Conservation (phyloP, 2,888 invertebrate species). For the Ennomos erosarius region DNA sequence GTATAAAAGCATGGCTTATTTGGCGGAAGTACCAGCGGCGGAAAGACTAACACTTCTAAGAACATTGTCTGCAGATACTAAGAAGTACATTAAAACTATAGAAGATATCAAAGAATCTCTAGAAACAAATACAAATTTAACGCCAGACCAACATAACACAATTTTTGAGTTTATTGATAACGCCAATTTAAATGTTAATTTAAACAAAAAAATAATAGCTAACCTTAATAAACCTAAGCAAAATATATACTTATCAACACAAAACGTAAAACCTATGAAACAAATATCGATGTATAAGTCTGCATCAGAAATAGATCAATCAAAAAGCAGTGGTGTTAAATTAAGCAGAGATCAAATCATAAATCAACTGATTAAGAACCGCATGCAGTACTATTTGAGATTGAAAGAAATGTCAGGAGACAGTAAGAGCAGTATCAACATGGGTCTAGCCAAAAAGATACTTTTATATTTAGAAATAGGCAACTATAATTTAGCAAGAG, state of each 20-base stretch:
- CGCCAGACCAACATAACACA: conserved; percentile 47
- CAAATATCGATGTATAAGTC: neutral
- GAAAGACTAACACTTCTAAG: conserved; percentile 62
- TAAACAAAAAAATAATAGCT: conserved; percentile 54
- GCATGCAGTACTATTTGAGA: conserved; percentile 58
- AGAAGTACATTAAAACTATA: conserved; percentile 52
- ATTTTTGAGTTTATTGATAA: conserved; percentile 60
- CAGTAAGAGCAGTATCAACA: conserved; percentile 54
- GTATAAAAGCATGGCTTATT: conserved; percentile 59
- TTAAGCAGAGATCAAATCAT: conserved; percentile 65
- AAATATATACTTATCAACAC: neutral
- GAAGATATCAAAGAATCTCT: conserved; percentile 51
- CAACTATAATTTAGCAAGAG: conserved; percentile 62
- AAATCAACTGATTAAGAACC: conserved; percentile 68
- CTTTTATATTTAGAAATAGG: conserved; percentile 60
- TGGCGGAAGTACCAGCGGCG: conserved; percentile 52
- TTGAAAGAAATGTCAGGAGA: conserved; percentile 54
- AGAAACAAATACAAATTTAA: conserved; percentile 38
- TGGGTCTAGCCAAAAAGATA: conserved; percentile 64
- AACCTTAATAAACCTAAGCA: conserved; percentile 43
- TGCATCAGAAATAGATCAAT: neutral
- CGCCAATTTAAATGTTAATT: conserved; percentile 50
- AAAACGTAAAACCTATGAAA: conserved; percentile 2
- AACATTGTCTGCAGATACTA: conserved; percentile 58
- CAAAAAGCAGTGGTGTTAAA: conserved; percentile 40